Evolutionary conservation across 2,113 vertebrate species (phyloP), one percentile per base, ranked within the genome.

Genomic region (Oncorhynchus mykiss): DNA sequence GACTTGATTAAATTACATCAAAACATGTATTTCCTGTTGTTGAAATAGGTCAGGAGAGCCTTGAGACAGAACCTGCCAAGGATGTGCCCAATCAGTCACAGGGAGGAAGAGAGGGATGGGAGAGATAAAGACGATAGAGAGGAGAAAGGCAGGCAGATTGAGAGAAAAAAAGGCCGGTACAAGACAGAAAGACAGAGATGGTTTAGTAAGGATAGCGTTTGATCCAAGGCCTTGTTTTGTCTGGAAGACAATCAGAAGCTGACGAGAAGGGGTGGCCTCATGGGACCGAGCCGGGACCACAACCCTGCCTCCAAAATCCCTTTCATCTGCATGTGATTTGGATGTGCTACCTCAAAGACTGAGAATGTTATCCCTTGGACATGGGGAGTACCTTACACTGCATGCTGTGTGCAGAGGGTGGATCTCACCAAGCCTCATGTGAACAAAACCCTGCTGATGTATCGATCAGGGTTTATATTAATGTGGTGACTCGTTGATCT

Each of bases 181-280:
- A 75, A 73, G 72, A 71, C 48, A 79, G 62, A 71, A 27, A 45
- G 39, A 20, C 62, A 45, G 31, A 24, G 72, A 72, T 57, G 76
- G 71, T 73, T 27, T 9, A 20, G 14, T 71, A 71, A 86, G 76
- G 80, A 45, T 45, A 45, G 67, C 39, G 13, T 2, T 68, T 72
- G 73, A 88, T 85, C 85, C 82, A 87, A 86, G 81, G 81, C 78
- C 84, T 80, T 88, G 80, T 87, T 90, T 85, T 83, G 86, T 89
- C 86, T 90, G 48, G 20, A 49, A 24, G 51, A 5, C 3, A 75
- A 77, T 80, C 74, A 78, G 81, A 80, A 79, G 86, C 80, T 12
- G 27, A 74, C 74, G 45, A 29, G 16, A 8, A 2, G 31, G 11
- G 14, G 74, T 75, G 45, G 67, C 16, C 4, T 6, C 29, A n/a